phyloP scores from a whole-genome alignment of 2,113 vertebrate species.

The Formicarius rufipectus region DNA sequence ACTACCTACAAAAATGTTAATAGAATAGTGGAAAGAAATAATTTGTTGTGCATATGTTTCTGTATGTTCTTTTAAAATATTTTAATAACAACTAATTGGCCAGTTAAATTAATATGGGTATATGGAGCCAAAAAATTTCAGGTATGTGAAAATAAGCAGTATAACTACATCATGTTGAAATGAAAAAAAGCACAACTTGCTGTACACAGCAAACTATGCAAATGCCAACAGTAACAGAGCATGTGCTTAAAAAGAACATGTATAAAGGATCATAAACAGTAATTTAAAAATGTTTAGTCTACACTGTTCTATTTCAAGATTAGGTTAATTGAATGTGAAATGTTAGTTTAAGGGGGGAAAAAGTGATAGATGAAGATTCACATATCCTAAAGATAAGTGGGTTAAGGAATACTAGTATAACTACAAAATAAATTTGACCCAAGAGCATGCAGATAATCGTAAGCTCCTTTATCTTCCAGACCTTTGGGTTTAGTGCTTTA shows the following conservation, averaged over 20 bases:
- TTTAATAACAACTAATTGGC: slow-evolving; percentile 67
- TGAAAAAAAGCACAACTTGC: slow-evolving; percentile 39
- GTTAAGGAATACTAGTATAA: not conserved
- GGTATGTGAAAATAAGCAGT: slow-evolving; percentile 44
- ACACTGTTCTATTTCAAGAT: slow-evolving; percentile 14
- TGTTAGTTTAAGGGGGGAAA: not conserved
- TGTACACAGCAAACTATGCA: not conserved
- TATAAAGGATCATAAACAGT: slow-evolving; percentile 34
- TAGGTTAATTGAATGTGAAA: slow-evolving; percentile 41
- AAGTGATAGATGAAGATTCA: not conserved
- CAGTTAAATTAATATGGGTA: slow-evolving; percentile 60
- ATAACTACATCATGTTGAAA: slow-evolving; percentile 28
- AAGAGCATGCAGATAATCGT: slow-evolving; percentile 2
- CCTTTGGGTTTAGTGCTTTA: slow-evolving; percentile 1
- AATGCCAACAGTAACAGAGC: slow-evolving; percentile 42
- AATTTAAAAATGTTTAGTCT: not conserved
- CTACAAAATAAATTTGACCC: slow-evolving; percentile 1
- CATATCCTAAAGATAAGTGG: slow-evolving; percentile 10
- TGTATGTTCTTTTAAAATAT: slow-evolving; percentile 68
- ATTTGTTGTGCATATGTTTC: slow-evolving; percentile 65
- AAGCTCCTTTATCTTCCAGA: slow-evolving; percentile 11
- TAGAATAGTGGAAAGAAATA: slow-evolving; percentile 69
- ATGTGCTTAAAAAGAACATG: not conserved
- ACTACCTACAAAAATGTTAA: slow-evolving; percentile 64
- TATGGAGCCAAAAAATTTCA: slow-evolving; percentile 45